Conservation (phyloP, 2,888 invertebrate genomes). For the Yponomeuta evonymella region DNA sequence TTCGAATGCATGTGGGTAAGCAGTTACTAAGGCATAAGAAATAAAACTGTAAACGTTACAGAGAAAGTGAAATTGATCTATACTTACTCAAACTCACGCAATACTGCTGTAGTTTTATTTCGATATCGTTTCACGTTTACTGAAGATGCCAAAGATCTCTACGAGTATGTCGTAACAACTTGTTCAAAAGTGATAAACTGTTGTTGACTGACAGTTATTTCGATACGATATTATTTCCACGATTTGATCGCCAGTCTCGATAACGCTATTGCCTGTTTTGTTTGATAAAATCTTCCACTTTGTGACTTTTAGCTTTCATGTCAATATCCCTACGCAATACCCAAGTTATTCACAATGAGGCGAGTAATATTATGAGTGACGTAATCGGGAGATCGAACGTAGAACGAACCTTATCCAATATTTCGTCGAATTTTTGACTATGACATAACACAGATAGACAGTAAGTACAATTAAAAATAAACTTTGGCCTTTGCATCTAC, state of each 20-base stretch:
- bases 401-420: no score
- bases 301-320: conserved; percentile 1
- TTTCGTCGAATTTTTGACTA: no score
- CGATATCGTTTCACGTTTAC: conserved; percentile 1
- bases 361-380: no score
- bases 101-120: neutral
- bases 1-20: neutral
- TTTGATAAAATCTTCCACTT: neutral
- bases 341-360: no score
- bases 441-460: no score
- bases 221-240: neutral
- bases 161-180: neutral
- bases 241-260: neutral
- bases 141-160: neutral
- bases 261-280: neutral
- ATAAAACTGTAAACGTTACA: neutral
- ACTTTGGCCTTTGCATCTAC: no score
- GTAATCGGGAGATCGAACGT: no score
- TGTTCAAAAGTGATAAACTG: neutral
- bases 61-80: neutral
- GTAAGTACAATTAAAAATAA: no score
- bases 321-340: no score
- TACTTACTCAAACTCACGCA: neutral
- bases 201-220: neutral
- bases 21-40: neutral